Conservation (phyloP, 2,113 vertebrate species). For the Oreochromis aureus region DNA sequence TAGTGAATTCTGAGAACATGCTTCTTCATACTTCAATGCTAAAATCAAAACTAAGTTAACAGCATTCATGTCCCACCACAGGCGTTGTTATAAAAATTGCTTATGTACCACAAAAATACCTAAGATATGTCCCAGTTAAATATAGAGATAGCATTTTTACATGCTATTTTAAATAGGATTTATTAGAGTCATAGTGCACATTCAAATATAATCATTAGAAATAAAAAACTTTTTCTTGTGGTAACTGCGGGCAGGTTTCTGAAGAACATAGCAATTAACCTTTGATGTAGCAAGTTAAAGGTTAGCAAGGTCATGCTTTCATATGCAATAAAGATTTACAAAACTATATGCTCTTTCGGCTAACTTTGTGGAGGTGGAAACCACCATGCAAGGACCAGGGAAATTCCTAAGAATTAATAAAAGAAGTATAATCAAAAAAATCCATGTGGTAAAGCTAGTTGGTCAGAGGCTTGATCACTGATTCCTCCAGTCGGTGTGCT, state of each 20-base stretch:
- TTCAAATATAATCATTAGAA: not conserved
- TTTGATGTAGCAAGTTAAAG: not conserved
- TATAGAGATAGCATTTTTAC: not conserved
- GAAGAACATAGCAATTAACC: not conserved
- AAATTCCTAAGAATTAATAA: not conserved
- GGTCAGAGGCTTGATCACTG: not conserved
- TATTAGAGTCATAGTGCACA: not conserved
- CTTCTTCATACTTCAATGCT: not conserved
- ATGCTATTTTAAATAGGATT: not conserved
- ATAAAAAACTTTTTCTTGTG: not conserved
- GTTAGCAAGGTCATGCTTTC: not conserved
- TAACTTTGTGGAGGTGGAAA: not conserved
- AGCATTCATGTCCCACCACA: not conserved
- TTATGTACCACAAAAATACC: not conserved
- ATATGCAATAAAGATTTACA: not conserved
- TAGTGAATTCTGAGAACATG: not conserved
- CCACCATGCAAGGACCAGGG: not conserved
- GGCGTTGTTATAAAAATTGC: not conserved
- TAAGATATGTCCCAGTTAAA: not conserved
- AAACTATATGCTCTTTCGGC: not conserved
- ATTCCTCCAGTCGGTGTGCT: not conserved
- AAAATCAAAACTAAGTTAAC: not conserved
- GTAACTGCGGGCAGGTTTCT: not conserved
- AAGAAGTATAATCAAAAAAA: not conserved
- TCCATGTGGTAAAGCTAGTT: not conserved